Evolutionary conservation across 2,888 invertebrate genomes (phyloP).

Genomic region (Machimus atricapillus): DNA sequence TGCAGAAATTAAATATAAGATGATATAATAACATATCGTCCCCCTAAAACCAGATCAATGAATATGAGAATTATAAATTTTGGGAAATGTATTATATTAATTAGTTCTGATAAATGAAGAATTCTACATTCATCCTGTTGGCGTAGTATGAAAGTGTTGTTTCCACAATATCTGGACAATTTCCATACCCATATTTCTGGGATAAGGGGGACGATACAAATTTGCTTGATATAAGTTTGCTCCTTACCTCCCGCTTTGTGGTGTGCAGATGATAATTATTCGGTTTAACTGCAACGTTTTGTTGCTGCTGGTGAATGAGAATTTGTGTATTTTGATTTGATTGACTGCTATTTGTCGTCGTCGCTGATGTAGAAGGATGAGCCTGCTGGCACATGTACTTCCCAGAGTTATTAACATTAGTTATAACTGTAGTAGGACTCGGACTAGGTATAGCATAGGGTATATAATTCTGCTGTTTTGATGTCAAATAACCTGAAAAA

Average conservation of each 20-base stretch:
- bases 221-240: no score
- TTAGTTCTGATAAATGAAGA: no score
- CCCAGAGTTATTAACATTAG: constrained; percentile 64
- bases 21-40: no score
- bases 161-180: no score
- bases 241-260: neutral
- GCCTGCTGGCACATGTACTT: constrained; percentile 61
- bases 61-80: no score
- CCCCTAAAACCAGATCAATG: no score
- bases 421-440: constrained; percentile 64
- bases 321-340: constrained; percentile 24
- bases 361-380: constrained; percentile 11
- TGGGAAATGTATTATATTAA: no score
- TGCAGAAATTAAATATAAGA: no score
- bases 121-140: no score
- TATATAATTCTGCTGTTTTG: constrained; percentile 58
- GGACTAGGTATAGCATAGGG: constrained; percentile 62
- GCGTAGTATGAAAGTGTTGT: no score
- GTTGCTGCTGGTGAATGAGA: neutral
- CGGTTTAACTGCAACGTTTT: neutral
- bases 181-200: no score
- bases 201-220: no score
- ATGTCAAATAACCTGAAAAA: constrained; percentile 41
- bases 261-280: neutral
- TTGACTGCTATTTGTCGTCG: constrained; percentile 27